phyloP scores from a whole-genome alignment of 2,113 vertebrate species.

The Stictonetta naevosa region DNA sequence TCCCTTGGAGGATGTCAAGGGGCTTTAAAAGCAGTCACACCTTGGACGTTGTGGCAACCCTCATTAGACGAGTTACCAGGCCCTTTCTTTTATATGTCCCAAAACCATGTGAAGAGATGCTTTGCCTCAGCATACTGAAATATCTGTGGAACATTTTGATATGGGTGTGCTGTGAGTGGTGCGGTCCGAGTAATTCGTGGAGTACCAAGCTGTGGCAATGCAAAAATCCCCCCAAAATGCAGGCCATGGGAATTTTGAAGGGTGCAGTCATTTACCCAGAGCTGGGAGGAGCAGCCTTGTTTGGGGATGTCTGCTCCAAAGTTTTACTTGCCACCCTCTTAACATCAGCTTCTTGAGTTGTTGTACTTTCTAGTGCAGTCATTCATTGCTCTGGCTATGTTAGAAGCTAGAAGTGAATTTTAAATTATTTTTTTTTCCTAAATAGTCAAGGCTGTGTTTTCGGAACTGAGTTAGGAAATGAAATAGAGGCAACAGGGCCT shows the following conservation, averaged over 20 bases:
- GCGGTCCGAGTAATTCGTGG: no score
- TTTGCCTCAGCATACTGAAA: background rate
- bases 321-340: background rate
- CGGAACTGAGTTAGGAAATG: background rate
- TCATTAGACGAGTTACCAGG: background rate
- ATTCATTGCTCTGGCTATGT: background rate
- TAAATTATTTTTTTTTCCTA: background rate
- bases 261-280: background rate
- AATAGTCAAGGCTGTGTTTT: background rate
- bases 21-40: background rate
- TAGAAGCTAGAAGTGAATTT: background rate
- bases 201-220: background rate
- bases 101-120: background rate
- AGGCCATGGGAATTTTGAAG: background rate
- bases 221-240: background rate
- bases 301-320: accelerated
- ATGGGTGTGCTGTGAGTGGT: background rate
- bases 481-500: background rate
- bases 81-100: background rate
- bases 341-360: background rate
- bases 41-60: background rate
- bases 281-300: background rate
- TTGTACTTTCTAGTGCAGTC: background rate
- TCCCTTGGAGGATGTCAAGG: background rate
- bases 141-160: background rate